Conservation (phyloP, 2,113 vertebrate genomes). For the Circaetus gallicus region DNA sequence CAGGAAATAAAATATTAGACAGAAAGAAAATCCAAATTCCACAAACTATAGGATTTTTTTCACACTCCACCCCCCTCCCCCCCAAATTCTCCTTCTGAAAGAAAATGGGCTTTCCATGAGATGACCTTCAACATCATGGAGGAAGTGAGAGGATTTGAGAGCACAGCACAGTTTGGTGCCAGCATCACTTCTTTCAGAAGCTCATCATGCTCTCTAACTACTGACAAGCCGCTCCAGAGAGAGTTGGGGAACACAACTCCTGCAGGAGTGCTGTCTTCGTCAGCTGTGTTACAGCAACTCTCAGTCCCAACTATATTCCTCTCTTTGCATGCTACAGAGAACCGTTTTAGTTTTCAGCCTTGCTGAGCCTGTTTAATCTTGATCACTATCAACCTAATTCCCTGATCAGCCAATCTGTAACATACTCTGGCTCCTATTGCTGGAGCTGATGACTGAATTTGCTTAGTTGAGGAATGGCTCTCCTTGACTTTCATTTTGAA, state of each 20-base stretch:
- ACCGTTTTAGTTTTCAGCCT: background rate
- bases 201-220: background rate
- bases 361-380: background rate
- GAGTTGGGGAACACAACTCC: rapidly evolving
- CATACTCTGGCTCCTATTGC: background rate
- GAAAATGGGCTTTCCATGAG: background rate
- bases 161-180: background rate
- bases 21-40: background rate
- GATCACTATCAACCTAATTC: background rate
- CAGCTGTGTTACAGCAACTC: background rate
- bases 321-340: background rate
- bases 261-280: rapidly evolving
- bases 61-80: no score
- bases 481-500: background rate
- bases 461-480: background rate
- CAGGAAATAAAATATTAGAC: background rate
- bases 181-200: background rate
- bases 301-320: background rate
- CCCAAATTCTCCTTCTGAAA: background rate
- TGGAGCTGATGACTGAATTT: background rate
- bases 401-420: background rate
- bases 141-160: background rate
- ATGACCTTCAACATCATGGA: background rate
- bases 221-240: background rate
- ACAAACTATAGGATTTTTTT: background rate